These are phyloP conservation scores for Paramormyrops hopkinsi DNA, from an alignment of 2,797 vertebrate genomes.

Conservation along the genomic window DNA sequence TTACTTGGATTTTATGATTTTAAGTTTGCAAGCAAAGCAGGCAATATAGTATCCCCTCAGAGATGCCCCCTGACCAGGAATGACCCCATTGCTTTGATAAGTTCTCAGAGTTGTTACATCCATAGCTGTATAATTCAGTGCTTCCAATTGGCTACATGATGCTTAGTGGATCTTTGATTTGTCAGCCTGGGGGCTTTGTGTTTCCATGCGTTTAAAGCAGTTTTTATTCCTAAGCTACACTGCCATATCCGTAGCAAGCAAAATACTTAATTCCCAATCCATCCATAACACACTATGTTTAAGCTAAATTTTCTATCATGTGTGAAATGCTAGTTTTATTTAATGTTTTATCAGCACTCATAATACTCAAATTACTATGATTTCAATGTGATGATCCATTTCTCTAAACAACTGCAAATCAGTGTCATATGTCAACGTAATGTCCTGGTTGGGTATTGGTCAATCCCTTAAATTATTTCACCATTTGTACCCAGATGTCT, in stretches of 20 bases:
- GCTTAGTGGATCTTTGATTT: slow-evolving; percentile 5
- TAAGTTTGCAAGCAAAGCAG: not conserved
- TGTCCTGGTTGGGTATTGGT: not conserved
- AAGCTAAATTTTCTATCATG: not conserved
- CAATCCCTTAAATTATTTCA: not conserved
- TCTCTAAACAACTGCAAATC: not conserved
- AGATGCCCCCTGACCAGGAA: not conserved
- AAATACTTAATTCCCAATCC: not conserved
- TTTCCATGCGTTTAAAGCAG: not conserved
- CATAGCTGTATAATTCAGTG: not conserved
- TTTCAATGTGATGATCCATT: slow-evolving; percentile 1
- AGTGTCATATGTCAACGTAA: not conserved
- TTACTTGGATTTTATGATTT: not conserved
- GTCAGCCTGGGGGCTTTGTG: not conserved
- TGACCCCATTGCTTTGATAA: not conserved
- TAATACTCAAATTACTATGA: not conserved
- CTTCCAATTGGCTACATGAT: not conserved
- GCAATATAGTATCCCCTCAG: not conserved
- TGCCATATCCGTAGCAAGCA: not conserved
- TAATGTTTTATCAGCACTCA: not conserved
- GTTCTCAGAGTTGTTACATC: not conserved
- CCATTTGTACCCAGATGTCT: not conserved
- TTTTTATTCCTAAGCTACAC: not conserved
- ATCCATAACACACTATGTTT: not conserved
- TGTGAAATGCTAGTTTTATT: not conserved